Percentiles rank a stretch among this genome's conserved stretches.
Evolutionary conservation across 2,797 vertebrate species (phyloP).

Genomic region (Eutrigla gurnardus): DNA sequence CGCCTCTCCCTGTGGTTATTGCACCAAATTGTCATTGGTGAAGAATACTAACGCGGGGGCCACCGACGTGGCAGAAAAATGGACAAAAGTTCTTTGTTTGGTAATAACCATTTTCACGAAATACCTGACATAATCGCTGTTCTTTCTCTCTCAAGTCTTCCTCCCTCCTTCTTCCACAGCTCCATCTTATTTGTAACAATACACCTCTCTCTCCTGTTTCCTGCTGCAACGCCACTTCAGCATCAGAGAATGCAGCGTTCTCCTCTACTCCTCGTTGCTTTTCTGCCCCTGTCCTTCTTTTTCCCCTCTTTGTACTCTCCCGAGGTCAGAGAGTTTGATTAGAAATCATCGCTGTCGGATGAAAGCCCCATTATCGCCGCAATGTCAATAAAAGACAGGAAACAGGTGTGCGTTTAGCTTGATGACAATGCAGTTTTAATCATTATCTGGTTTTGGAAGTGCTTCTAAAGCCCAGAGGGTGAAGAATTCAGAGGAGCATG

Average conservation of each 20-base stretch:
- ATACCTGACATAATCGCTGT: background rate
- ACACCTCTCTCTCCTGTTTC: constrained; percentile 46
- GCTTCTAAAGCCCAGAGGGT: constrained; percentile 55
- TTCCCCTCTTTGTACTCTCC: constrained; percentile 16
- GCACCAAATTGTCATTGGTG: background rate
- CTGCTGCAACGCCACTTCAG: constrained; percentile 6
- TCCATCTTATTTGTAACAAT: constrained; percentile 59
- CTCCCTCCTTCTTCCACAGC: constrained; percentile 29
- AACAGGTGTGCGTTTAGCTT: constrained; percentile 41
- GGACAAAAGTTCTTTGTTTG: background rate
- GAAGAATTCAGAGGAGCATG: constrained; percentile 57
- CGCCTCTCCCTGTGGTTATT: background rate
- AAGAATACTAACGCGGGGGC: background rate
- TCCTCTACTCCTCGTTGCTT: constrained; percentile 1
- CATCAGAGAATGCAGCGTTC: constrained; percentile 13
- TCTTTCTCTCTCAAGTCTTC: constrained; percentile 39
- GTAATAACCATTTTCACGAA: background rate
- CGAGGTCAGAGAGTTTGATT: constrained; percentile 51
- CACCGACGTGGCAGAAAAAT: background rate
- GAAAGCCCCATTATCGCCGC: constrained; percentile 44
- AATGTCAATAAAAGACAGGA: constrained; percentile 51
- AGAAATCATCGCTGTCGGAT: constrained; percentile 19
- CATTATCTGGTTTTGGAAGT: constrained; percentile 46
- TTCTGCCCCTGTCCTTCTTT: background rate
- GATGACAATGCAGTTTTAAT: constrained; percentile 58